phyloP scores from a whole-genome alignment of 1,140 invertebrate genomes.

The Brachystomella parvula region DNA sequence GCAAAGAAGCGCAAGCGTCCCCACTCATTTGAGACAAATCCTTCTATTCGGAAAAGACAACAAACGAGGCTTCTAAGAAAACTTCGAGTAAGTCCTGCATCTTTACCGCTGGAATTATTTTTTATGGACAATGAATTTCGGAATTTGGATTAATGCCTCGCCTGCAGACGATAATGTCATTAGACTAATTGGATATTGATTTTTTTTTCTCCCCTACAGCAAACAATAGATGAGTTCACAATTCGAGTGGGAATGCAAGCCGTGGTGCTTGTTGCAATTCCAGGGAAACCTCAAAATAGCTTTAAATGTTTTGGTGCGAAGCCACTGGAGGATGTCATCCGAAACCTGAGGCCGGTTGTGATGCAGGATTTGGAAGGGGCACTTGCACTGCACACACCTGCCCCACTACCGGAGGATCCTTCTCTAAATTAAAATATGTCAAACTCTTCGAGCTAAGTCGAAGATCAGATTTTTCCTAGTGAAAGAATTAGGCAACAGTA shows the following conservation, averaged over 20 bases:
- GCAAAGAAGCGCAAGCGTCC: conserved; percentile 91
- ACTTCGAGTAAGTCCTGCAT: conserved; percentile 59
- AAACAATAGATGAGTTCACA: conserved; percentile 96
- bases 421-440: too few relatives aligned
- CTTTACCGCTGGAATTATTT: not conserved
- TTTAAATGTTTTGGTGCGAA: conserved; percentile 96
- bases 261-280: conserved; percentile 87
- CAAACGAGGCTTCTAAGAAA: conserved; percentile 86
- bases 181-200: conserved; percentile 4
- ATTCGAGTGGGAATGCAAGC: conserved; percentile 96
- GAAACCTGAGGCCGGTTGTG: conserved; percentile 78
- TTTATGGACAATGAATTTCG: conserved; percentile 7
- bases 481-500: too few relatives aligned
- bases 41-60: conserved; percentile 89
- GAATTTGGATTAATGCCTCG: conserved; percentile 22
- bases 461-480: too few relatives aligned
- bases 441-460: too few relatives aligned
- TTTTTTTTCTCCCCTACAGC: conserved; percentile 47
- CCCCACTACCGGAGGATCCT: conserved; percentile 81
- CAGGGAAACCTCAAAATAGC: conserved; percentile 90
- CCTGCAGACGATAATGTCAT: conserved; percentile 10
- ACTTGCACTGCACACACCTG: conserved; percentile 85
- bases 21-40: conserved; percentile 96
- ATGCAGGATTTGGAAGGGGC: conserved; percentile 91
- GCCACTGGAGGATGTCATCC: conserved; percentile 88